Conservation (phyloP, 2,797 vertebrate genomes). For the Mycteria americana region DNA sequence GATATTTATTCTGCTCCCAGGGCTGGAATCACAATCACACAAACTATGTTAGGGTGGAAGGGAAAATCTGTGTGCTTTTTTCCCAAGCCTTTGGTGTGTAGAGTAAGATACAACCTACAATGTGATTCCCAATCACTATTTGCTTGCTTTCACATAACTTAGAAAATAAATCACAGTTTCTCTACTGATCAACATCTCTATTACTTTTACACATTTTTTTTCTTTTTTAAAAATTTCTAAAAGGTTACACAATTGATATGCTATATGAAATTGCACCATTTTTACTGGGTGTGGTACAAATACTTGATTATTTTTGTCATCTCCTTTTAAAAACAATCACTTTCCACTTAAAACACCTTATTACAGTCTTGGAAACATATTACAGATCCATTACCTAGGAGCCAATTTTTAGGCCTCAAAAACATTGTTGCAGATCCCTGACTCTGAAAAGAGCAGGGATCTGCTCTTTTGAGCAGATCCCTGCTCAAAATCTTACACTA, state of each 20-base stretch:
- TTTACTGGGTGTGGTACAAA: neutral
- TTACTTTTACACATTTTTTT: neutral
- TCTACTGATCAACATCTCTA: neutral
- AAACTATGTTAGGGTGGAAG: neutral
- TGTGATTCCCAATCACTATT: neutral
- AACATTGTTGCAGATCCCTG: neutral
- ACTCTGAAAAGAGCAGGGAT: no score
- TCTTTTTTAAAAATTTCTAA: neutral
- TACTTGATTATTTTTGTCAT: neutral
- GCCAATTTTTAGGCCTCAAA: neutral
- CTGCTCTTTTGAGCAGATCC: no score
- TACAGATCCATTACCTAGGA: neutral
- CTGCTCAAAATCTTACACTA: neutral
- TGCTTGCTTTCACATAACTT: neutral
- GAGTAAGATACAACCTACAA: neutral
- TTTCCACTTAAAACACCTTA: neutral
- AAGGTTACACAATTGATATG: neutral
- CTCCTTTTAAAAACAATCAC: neutral
- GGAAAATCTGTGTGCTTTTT: neutral
- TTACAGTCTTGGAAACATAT: neutral
- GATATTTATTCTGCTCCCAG: neutral
- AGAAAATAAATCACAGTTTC: neutral
- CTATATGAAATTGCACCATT: neutral
- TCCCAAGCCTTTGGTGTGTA: fast-evolving
- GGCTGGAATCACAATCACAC: neutral